phyloP scores from a whole-genome alignment of 92 coral and sea anemone genomes.

The Palythoa heliodiscus region DNA sequence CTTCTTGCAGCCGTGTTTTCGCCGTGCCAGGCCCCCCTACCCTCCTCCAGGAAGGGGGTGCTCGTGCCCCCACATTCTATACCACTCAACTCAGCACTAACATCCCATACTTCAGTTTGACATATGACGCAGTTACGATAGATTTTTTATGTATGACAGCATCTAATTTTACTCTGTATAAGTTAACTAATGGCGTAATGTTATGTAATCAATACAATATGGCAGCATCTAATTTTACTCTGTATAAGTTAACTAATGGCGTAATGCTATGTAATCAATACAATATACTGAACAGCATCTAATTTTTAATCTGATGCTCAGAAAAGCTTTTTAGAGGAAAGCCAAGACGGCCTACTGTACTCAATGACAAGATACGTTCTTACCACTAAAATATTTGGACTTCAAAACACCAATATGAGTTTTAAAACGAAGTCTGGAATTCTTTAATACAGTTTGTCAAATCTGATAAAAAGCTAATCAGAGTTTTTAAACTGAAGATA shows the following conservation, averaged over 20 bases:
- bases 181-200: not conserved
- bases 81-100: too few relatives aligned
- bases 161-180: not conserved
- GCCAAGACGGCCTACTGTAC: not conserved
- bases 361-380: not conserved
- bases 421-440: not conserved
- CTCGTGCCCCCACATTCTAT: too few relatives aligned
- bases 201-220: not conserved
- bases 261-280: not conserved
- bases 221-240: not conserved
- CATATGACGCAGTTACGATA: not conserved
- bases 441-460: not conserved
- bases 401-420: not conserved
- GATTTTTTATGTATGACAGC: not conserved
- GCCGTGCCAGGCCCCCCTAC: too few relatives aligned
- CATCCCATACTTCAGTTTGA: not conserved
- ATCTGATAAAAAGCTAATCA: conserved; percentile 24
- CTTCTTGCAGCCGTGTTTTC: too few relatives aligned
- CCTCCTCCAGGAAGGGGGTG: too few relatives aligned
- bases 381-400: not conserved
- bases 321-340: not conserved
- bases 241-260: not conserved
- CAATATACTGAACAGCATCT: not conserved
- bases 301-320: not conserved
- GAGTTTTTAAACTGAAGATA: not conserved